A percentile compares a stretch with the other conserved stretches of the same genome.
Conservation (phyloP, 2,888 invertebrate genomes). For the Drosophila nr. perissopoda region DNA sequence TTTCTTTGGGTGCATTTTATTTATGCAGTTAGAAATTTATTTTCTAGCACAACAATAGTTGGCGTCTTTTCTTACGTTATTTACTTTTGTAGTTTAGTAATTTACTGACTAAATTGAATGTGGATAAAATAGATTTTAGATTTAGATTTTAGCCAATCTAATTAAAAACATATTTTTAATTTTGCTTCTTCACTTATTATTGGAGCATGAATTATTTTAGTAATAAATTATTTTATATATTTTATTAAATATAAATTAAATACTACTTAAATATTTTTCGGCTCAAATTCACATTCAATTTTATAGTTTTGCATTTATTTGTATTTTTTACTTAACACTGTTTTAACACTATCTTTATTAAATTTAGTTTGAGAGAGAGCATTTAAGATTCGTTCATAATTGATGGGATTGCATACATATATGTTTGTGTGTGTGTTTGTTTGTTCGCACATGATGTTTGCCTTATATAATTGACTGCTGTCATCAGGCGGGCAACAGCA, state of each 20-base stretch:
- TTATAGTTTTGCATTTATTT: neutral
- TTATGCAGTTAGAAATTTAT: neutral
- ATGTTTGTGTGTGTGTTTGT: neutral
- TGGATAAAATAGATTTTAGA: neutral
- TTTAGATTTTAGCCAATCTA: neutral
- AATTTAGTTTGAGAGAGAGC: slow-evolving; percentile 1
- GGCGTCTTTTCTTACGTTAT: neutral
- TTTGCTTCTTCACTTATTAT: neutral
- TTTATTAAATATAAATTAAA: neutral
- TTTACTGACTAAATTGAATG: neutral
- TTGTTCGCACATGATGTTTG: slow-evolving; percentile 60
- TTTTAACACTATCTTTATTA: neutral
- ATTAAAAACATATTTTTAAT: neutral
- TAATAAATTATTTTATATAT: too few species aligned
- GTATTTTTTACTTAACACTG: neutral
- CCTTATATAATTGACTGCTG: slow-evolving; percentile 76
- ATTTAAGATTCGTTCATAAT: slow-evolving; percentile 11
- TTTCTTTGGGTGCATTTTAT: neutral
- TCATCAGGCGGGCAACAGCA: slow-evolving; percentile 54
- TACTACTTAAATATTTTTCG: neutral
- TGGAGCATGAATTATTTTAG: neutral
- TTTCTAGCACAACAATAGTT: neutral
- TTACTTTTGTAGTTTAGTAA: neutral
- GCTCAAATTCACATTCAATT: neutral
- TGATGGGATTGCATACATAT: neutral